Evolutionary conservation across 2,797 vertebrate genomes (phyloP), one percentile per base, ranked within the genome.

Genomic region (Onychomys arenicola): DNA sequence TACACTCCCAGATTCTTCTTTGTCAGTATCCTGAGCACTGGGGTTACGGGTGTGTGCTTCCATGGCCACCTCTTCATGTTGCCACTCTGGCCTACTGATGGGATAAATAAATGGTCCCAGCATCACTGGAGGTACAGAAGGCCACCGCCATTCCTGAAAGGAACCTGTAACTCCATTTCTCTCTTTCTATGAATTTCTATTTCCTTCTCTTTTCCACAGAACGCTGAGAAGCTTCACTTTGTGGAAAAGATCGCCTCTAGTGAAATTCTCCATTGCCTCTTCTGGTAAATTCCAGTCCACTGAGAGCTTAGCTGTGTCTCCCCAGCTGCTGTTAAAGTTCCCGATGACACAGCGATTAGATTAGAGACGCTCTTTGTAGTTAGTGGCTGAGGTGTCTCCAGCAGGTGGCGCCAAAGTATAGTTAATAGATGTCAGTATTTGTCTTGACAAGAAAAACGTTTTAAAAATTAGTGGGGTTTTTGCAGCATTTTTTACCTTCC

Each of bases 341-440:
- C 25, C 63, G 19, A 63, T 73, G 43, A 13, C 49, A 11, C 11
- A 0, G 52, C 2, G 13, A 63, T 23, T 61, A 14, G 13, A 63
- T 23, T 61, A 14, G 13, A 49, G 34, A 27, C n/a, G 49, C 2
- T 40, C 84, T 57, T 37, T 49, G 4, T 0, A 52, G 49, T 52
- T 9, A 78, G 2, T 57, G 81, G 7, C 43, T 95, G 52, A 55
- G 21, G 37, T 78, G 0, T 63, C 6, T 88, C 97, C 98, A 98
- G 96, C 89, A 98, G 97, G 67, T 97, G 98, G 96, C 86, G n/a
- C 91, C 82, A 84, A 88, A 95, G 89, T 95, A 97, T 88, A 96
- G 67, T 71, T 87, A 82, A 95, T 92, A 75, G 34, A 91, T 81
- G 76, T 43, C 37, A 75, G 32, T 40, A 23, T 0, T 3, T 0